Percentiles rank a stretch among this genome's conserved stretches.
Evolutionary conservation across 2,797 vertebrate species (phyloP).

Genomic region (Rhyacichthys aspro): DNA sequence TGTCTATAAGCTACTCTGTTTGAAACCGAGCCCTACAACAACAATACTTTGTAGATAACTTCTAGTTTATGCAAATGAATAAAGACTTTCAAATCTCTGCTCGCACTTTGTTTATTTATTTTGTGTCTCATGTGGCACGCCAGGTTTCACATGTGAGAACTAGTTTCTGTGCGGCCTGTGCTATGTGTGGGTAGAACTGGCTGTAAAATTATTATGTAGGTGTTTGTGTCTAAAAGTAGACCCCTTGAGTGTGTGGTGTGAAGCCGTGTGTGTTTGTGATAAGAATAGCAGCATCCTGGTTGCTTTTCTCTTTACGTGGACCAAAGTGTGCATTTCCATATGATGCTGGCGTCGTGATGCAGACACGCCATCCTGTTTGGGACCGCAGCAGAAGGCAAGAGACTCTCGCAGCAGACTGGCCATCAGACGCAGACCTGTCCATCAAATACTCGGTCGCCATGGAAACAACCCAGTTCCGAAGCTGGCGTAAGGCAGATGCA

Average conservation of each 20-base stretch:
- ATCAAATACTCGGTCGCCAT: constrained; percentile 73
- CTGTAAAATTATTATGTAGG: constrained; percentile 30
- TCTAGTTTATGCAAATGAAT: constrained; percentile 11
- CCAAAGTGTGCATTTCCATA: constrained; percentile 6
- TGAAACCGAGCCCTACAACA: background rate
- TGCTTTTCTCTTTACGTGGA: background rate
- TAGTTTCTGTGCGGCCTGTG: constrained; percentile 19
- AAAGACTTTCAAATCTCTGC: constrained; percentile 19
- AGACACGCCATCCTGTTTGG: constrained; percentile 28
- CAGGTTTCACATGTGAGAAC: constrained; percentile 27
- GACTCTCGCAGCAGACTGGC: constrained; percentile 48
- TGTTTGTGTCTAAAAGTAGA: constrained; percentile 46
- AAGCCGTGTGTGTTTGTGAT: constrained; percentile 25
- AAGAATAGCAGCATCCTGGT: constrained; percentile 19
- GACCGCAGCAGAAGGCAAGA: constrained; percentile 37
- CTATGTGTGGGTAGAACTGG: constrained; percentile 18
- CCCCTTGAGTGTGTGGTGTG: constrained; percentile 11
- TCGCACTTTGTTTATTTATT: constrained; percentile 27
- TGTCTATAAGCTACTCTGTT: background rate
- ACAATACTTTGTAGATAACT: too few relatives aligned
- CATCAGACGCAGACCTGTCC: constrained; percentile 68
- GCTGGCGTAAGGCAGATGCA: constrained; percentile 53
- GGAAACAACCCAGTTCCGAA: constrained; percentile 79
- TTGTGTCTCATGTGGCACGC: constrained; percentile 20
- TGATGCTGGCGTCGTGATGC: constrained; percentile 18